Evolutionary conservation across 2,797 vertebrate species (phyloP), one percentile per base, ranked within the genome.

Genomic region (Fratercula arctica): DNA sequence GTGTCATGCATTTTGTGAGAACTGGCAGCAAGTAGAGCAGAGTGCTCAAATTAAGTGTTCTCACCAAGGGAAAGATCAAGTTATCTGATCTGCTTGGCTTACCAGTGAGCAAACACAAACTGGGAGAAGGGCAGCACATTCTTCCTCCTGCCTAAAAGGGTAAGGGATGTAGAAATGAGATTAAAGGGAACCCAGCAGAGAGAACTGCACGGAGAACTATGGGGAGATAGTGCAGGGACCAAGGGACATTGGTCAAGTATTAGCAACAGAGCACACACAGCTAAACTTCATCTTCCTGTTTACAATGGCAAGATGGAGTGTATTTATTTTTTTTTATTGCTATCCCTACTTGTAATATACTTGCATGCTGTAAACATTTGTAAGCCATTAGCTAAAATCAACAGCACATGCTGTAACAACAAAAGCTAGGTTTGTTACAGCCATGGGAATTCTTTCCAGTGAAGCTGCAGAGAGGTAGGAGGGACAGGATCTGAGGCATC

Each of bases 371-470:
- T 20, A 78, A 66, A 63, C 83, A 95, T 94, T 96, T 95, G 94
- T 39, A 91, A 96, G 63, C 46, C 63, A 95, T 96, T 90, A 95
- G 70, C 60, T 59, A 33, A 75, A 85, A 24, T 16, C 84, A 77
- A 80, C 37, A 91, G 50, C 56, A 91, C 73, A 84, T 4, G 24
- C 57, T 85, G 41, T 16, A 88, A 91, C 26, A 92, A 92, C 75
- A 86, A 94, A 90, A 91, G 85, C 50, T 33, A 81, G 31, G 59
- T 88, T 93, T 95, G 87, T 86, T 91, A 60, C 18, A 81, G 85
- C 29, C 64, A 7, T 4, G 23, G 77, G 83, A 91, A 86, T 78
- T 63, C 39, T 18, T 48, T 17, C n/a, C 67, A 31, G 43, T 5
- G 63, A 84, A 93, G 88, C 6, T 63, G 85, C 18, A 56, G 64